Conservation (phyloP, 2,113 vertebrate genomes). For the Oxyura jamaicensis region DNA sequence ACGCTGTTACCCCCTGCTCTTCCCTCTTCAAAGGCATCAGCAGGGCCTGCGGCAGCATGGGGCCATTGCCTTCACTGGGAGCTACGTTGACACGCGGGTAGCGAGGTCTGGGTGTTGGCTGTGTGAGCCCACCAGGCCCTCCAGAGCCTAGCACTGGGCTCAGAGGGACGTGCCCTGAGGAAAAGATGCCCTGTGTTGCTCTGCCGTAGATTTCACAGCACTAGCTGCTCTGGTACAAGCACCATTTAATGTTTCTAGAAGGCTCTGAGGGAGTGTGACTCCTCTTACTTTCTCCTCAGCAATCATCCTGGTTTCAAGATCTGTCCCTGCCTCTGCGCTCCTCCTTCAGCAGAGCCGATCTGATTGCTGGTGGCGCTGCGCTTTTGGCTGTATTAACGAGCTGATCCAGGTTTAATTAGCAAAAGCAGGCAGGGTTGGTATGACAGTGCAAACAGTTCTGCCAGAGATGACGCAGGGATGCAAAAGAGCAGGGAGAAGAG, state of each 20-base stretch:
- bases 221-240: neutral
- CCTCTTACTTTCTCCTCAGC: neutral
- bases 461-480: neutral
- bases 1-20: neutral
- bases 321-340: neutral
- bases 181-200: neutral
- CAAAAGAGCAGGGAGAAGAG: neutral
- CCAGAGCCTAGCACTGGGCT: slow-evolving; percentile 47
- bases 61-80: neutral
- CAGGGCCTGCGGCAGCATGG: neutral
- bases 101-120: neutral
- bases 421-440: neutral
- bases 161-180: neutral
- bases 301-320: neutral
- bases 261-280: neutral
- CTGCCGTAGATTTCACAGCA: neutral
- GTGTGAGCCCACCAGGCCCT: slow-evolving; percentile 30
- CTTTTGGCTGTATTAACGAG: neutral
- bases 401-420: neutral
- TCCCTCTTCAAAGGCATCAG: accelerated
- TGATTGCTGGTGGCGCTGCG: neutral
- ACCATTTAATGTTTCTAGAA: neutral
- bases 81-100: neutral
- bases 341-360: neutral
- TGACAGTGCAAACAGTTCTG: neutral